Conservation (phyloP, 2,888 invertebrate species). For the Parasteatoda lunata region DNA sequence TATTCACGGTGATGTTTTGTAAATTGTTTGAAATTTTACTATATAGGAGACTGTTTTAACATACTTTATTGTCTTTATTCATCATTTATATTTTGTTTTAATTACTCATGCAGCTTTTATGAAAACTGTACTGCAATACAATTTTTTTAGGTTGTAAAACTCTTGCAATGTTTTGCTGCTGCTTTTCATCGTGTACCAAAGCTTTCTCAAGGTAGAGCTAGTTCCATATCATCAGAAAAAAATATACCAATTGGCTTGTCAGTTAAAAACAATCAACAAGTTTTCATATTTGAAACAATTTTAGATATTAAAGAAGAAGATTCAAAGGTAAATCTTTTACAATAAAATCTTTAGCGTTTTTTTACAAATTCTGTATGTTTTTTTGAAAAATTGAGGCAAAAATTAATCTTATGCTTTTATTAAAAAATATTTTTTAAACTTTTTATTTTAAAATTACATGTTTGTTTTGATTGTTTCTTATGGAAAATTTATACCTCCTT, state of each 20-base stretch:
- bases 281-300: constrained; percentile 83
- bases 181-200: constrained; percentile 90
- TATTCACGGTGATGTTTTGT: background rate
- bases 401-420: no score
- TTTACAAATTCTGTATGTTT: no score
- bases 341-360: no score
- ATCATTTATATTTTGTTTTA: background rate
- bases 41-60: background rate
- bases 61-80: background rate
- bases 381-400: no score
- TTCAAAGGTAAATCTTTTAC: constrained; percentile 80
- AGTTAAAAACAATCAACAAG: constrained; percentile 67
- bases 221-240: constrained; percentile 65
- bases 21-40: background rate
- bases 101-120: constrained; percentile 8
- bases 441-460: no score
- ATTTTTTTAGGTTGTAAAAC: constrained; percentile 76
- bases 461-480: no score
- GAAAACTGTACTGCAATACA: constrained; percentile 12
- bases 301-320: constrained; percentile 96
- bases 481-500: no score
- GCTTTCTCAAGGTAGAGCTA: constrained; percentile 62
- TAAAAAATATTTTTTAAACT: no score
- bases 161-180: constrained; percentile 87
- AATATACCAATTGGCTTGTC: constrained; percentile 58